Evolutionary conservation across 2,888 invertebrate species (phyloP).

Genomic region (Patella caerulea): DNA sequence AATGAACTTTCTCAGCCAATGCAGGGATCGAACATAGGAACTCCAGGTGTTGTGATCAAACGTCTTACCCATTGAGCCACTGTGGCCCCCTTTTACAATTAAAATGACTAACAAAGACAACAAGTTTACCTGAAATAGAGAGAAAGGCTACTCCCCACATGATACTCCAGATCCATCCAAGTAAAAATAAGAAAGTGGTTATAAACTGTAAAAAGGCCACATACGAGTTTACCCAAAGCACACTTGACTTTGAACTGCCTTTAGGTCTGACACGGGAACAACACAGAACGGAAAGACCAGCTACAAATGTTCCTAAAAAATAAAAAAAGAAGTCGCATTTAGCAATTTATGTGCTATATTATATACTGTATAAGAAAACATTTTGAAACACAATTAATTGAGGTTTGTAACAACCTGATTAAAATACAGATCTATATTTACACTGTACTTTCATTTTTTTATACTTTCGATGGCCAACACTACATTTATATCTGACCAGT

Average conservation of each 20-base stretch:
- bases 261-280: conserved; percentile 58
- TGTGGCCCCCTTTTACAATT: not conserved
- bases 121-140: conserved; percentile 57
- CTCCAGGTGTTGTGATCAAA: too few relatives aligned
- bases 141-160: conserved; percentile 68
- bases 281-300: conserved; percentile 63
- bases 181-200: conserved; percentile 62
- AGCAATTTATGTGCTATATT: too few relatives aligned
- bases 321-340: not conserved
- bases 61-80: too few relatives aligned
- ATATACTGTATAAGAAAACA: too few relatives aligned
- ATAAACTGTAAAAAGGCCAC: conserved; percentile 66
- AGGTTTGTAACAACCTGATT: too few relatives aligned
- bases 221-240: conserved; percentile 63
- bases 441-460: too few relatives aligned
- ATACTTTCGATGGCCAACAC: too few relatives aligned
- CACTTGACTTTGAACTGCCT: conserved; percentile 48
- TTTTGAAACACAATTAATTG: too few relatives aligned
- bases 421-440: too few relatives aligned
- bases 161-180: conserved; percentile 70
- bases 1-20: too few relatives aligned
- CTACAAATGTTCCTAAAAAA: conserved; percentile 62
- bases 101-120: not conserved
- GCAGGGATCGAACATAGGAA: too few relatives aligned
- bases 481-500: too few relatives aligned